Base-by-base conservation (phyloP, 2,113 vertebrate genomes). In the Grantiella picta region DNA sequence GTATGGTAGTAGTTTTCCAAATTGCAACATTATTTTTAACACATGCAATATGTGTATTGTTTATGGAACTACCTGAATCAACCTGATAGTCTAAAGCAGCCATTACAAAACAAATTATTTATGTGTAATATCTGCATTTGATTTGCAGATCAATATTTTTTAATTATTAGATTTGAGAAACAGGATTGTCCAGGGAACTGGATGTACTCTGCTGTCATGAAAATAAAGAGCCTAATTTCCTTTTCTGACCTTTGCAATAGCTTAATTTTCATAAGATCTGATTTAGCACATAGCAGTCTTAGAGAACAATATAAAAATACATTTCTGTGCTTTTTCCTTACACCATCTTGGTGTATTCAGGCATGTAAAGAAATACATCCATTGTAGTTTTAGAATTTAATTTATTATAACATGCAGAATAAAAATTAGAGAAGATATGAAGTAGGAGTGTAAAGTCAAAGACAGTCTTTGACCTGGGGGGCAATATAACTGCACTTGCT, bases 31-130 rank as follows among this genome's bases (percentile, higher is more conserved):
- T 20, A 38, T 70, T 73, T 89, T 92, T 44, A 91, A 53, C 38
- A 18, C 19, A 21, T 1, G 1, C 28, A 7, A 9, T 71, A 29
- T 3, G 0, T 75, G 8, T 66, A 9, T 29, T 80, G 1, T 73
- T 80, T 90, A 54, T 54, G 54, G 54, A 72, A 88, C 80, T 50
- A 61, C 29, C 47, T 63, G 42, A 83, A 36, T 65, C 42, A 73
- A 61, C 36, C 49, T 77, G 54, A 56, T 70, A 77, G 66, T 54
- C 42, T 38, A 54, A 84, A 93, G 29, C 47, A 63, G 27, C 23
- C 52, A 76, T 82, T 66, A 47, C 24, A 83, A 75, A 82, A 22
- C 42, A 59, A 65, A 79, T 87, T 82, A 65, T 79, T 82, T 94
- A 42, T 82, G n/a, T 72, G 63, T 76, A 82, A 76, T 31, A 45